Conservation (phyloP, 2,888 invertebrate genomes). For the Eupeodes latifasciatus region DNA sequence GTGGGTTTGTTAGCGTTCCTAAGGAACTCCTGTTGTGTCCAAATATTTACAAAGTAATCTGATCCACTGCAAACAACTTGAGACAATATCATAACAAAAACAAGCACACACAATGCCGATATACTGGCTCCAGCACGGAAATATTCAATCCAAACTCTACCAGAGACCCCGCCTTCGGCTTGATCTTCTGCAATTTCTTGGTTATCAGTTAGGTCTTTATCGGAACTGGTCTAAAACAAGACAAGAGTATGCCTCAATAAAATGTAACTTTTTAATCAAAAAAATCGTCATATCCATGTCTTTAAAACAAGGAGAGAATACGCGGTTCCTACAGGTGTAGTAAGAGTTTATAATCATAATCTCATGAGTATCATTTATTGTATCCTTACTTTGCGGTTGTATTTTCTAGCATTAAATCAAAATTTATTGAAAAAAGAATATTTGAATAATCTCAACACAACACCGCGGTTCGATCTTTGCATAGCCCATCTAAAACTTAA, state of each 20-base stretch:
- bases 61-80: conserved; percentile 86
- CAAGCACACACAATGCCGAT: conserved; percentile 84
- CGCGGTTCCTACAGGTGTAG: no score
- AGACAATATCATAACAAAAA: conserved; percentile 85
- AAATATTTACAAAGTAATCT: conserved; percentile 87
- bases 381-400: no score
- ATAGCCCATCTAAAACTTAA: no score
- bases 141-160: conserved; percentile 84
- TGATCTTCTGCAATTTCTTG: conserved; percentile 83
- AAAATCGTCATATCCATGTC: no score
- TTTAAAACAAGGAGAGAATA: no score
- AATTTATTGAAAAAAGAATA: no score
- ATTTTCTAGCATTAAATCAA: no score
- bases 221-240: conserved; percentile 79
- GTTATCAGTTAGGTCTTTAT: conserved; percentile 77
- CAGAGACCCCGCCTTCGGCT: conserved; percentile 83
- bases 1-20: conserved; percentile 80
- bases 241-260: not conserved
- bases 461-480: no score
- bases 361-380: no score
- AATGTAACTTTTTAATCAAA: not conserved
- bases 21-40: conserved; percentile 84
- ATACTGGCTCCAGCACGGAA: conserved; percentile 85
- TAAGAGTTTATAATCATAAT: no score
- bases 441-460: no score